Evolutionary conservation across 2,888 invertebrate species (phyloP), one percentile per base, ranked within the genome.

Genomic region (Perizoma affinitatum): DNA sequence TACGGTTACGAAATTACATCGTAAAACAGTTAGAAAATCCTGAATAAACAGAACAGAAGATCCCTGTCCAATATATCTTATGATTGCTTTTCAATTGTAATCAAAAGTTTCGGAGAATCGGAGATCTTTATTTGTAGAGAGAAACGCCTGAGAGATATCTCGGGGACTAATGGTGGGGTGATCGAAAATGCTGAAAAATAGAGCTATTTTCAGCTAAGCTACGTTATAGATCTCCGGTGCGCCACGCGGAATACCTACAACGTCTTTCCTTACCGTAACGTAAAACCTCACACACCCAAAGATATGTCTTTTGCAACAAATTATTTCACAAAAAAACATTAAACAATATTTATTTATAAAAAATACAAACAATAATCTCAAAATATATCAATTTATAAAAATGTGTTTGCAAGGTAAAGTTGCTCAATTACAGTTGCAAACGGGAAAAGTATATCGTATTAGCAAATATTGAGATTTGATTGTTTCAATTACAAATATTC

Each of bases 61-160:
- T 54, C 52, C 65, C 64, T 40, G 55, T 65, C 65, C 68, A 70
- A 72, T 74, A 71, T 69, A 70, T 74, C 65, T 70, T 73, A 63
- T 74, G 72, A 75, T 77, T 74, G 70, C 65, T 76, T 74, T 72
- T 70, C 65, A 75, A 72, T 74, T 75, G 71, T 69, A 69, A 72
- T 72, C 70, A 72, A 74, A 61, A 75, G 64, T 73, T 75, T 70
- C 57, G 61, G 65, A 66, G 70, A 66, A 74, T 66, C 58, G 61
- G 55, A 67, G 75, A 72, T 73, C 69, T 72, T 70, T 78, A 76
- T 79, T 80, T 74, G 64, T 58, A 52, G 72, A 72, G 65, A 66
- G 61, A 60, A 63, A 65, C 68, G 69, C 66, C 62, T 64, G 68
- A 64, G 60, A 64, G 66, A 70, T 74, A 70, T 68, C 68, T 67